These are phyloP conservation scores for Noturus placidus DNA, from an alignment of 2,113 vertebrate species.

Conservation along the genomic window DNA sequence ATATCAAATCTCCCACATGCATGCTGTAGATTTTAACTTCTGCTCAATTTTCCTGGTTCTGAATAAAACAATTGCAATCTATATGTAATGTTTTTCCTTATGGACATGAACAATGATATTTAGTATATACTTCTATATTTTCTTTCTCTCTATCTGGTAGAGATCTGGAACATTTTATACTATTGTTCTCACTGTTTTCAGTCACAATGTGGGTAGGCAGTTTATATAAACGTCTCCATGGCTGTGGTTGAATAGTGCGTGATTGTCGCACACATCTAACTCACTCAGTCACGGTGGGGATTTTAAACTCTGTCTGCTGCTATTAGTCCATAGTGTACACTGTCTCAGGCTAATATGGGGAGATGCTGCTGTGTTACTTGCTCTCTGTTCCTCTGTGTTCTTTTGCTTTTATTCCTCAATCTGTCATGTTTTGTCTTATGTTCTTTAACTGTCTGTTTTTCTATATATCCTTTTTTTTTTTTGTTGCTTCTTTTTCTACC, in stretches of 20 bases:
- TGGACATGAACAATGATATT: conserved; percentile 41
- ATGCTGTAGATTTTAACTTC: conserved; percentile 50
- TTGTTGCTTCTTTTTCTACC: background rate
- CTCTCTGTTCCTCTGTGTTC: background rate
- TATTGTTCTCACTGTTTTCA: background rate
- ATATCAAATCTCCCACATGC: background rate
- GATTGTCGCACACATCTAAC: background rate
- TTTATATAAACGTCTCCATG: background rate
- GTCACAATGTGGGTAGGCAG: background rate
- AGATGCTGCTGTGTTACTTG: background rate
- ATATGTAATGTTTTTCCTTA: conserved; percentile 62
- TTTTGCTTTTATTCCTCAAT: conserved; percentile 10
- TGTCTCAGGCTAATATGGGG: background rate
- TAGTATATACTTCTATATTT: conserved; percentile 19
- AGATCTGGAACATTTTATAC: background rate
- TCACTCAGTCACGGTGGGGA: background rate
- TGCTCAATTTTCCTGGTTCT: conserved; percentile 60
- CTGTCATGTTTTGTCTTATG: background rate
- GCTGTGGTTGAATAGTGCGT: background rate
- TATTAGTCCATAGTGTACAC: background rate
- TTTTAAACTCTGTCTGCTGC: background rate
- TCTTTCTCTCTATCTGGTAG: background rate
- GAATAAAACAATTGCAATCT: conserved; percentile 56
- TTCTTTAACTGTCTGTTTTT: background rate
- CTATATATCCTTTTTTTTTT: background rate